Percentiles rank a stretch among this genome's conserved stretches.
phyloP scores from a whole-genome alignment of 1,140 invertebrate genomes.

The Nasonia giraulti region DNA sequence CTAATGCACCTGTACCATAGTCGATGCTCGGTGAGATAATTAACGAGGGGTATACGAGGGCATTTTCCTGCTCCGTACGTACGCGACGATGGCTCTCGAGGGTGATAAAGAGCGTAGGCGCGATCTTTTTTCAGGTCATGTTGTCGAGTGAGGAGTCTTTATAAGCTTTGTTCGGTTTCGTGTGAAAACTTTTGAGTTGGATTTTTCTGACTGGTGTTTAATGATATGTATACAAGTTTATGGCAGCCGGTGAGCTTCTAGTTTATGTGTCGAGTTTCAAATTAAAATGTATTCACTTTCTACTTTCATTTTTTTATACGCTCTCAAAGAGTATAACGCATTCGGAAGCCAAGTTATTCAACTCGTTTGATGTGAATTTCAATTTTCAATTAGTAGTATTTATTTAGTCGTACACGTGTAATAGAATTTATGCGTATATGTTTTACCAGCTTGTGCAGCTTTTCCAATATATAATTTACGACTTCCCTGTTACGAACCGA shows the following conservation, averaged over 20 bases:
- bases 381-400: not conserved
- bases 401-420: not conserved
- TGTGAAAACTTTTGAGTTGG: not conserved
- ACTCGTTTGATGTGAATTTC: not conserved
- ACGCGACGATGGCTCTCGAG: too few species aligned
- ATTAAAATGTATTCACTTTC: constrained; percentile 1
- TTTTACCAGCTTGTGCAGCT: too few species aligned
- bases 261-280: not conserved
- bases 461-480: too few species aligned
- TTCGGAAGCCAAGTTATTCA: not conserved
- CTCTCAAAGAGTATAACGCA: not conserved
- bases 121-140: too few species aligned
- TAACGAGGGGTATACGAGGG: not conserved
- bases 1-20: not conserved
- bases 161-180: too few species aligned
- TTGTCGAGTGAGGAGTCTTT: too few species aligned
- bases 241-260: not conserved
- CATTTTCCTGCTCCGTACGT: too few species aligned
- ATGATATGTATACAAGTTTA: not conserved
- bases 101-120: too few species aligned
- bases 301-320: not conserved
- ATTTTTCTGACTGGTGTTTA: not conserved
- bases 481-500: too few species aligned
- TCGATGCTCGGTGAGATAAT: not conserved
- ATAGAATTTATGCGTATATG: too few species aligned